Percentiles rank a stretch among this genome's conserved stretches.
phyloP scores from a whole-genome alignment of 2,888 invertebrate species.

The Eupithecia exiguata region DNA sequence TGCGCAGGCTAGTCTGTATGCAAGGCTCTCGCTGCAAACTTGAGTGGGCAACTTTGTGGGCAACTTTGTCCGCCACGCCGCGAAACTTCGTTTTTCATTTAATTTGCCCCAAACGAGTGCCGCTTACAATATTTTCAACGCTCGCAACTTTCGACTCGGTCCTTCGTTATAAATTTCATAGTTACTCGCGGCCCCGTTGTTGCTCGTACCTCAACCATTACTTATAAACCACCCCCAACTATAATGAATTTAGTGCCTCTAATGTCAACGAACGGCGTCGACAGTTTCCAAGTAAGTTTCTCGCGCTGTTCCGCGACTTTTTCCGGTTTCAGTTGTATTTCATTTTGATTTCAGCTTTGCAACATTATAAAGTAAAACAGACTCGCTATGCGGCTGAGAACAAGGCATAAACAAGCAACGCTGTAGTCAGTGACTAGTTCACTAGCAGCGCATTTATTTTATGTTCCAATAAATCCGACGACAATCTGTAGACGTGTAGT shows the following conservation, averaged over 20 bases:
- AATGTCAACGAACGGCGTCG: constrained; percentile 54
- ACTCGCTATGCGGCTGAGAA: constrained; percentile 14
- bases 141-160: constrained; percentile 74
- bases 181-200: constrained; percentile 57
- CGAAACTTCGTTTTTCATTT: constrained; percentile 82
- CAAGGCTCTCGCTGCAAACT: constrained; percentile 67
- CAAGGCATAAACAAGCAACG: constrained; percentile 40
- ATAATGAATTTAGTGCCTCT: constrained; percentile 58
- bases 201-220: constrained; percentile 49
- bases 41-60: constrained; percentile 78
- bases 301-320: constrained; percentile 25
- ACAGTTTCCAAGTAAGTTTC: constrained; percentile 49
- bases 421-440: constrained; percentile 1
- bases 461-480: constrained; percentile 54
- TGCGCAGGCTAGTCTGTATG: constrained; percentile 52
- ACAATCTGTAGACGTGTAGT: constrained; percentile 49
- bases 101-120: constrained; percentile 81
- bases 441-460: constrained; percentile 43
- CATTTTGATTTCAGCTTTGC: constrained; percentile 28
- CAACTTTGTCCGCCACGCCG: constrained; percentile 76
- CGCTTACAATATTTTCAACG: constrained; percentile 82
- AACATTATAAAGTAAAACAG: constrained; percentile 20
- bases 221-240: constrained; percentile 52
- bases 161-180: constrained; percentile 78
- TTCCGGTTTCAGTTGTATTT: constrained; percentile 39